These are phyloP conservation scores for Lipophrys pholis DNA, from an alignment of 2,113 vertebrate species.

Conservation along the genomic window DNA sequence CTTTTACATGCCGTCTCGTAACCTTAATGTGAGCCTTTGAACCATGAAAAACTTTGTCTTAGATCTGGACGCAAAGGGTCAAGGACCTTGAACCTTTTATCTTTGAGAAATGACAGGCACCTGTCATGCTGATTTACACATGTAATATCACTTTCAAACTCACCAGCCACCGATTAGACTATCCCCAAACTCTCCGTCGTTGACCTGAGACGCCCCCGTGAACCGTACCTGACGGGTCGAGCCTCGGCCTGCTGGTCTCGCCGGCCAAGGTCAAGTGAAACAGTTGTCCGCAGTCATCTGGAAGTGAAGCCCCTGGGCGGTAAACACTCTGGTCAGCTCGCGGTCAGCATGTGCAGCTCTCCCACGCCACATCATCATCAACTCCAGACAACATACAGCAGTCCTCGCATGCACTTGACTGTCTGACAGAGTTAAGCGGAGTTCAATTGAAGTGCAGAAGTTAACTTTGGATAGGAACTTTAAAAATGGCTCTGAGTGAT, in stretches of 20 bases:
- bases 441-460: conserved; percentile 18
- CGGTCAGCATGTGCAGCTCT: conserved; percentile 46
- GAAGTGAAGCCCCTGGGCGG: conserved; percentile 44
- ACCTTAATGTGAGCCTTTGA: conserved; percentile 30
- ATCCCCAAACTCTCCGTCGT: conserved; percentile 26
- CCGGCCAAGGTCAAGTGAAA: conserved; percentile 61
- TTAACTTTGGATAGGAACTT: conserved; percentile 24
- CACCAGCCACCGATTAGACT: conserved; percentile 29
- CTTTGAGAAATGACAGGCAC: conserved; percentile 46
- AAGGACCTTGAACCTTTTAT: conserved; percentile 41
- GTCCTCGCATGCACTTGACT: conserved; percentile 30
- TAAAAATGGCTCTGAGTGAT: background rate
- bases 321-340: conserved; percentile 49
- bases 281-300: conserved; percentile 64
- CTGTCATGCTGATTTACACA: conserved; percentile 56
- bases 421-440: conserved; percentile 32
- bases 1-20: conserved; percentile 18
- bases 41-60: conserved; percentile 23
- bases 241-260: conserved; percentile 37
- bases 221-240: conserved; percentile 51
- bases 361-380: conserved; percentile 52
- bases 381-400: conserved; percentile 25
- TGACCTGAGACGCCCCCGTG: conserved; percentile 46
- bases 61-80: conserved; percentile 30
- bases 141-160: conserved; percentile 35